Evolutionary conservation across 1,140 invertebrate genomes (phyloP).

Genomic region (Apis florea): DNA sequence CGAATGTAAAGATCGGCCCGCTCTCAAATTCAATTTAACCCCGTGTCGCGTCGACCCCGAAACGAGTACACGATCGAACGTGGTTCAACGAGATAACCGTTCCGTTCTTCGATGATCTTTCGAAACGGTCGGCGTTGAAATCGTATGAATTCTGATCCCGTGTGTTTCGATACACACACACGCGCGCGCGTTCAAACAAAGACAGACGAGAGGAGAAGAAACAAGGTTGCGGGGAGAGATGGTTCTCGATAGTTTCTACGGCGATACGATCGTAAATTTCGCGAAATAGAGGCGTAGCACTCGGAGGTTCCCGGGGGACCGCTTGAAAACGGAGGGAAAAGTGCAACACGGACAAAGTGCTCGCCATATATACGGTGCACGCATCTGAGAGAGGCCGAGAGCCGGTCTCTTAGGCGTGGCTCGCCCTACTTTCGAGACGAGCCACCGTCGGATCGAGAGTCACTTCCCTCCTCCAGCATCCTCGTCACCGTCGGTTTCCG

Average conservation of each 20-base stretch:
- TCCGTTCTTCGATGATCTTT: not conserved
- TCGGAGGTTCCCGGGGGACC: not conserved
- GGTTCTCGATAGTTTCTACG: not conserved
- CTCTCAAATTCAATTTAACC: conserved; percentile 18
- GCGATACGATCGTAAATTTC: conserved; percentile 8
- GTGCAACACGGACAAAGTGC: conserved; percentile 14
- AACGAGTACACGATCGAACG: not conserved
- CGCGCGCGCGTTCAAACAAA: no score
- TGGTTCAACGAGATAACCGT: not conserved
- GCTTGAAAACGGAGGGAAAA: conserved; percentile 1
- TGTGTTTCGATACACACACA: not conserved
- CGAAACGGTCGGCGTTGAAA: no score
- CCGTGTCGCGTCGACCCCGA: not conserved
- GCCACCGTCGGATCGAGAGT: conserved; percentile 44
- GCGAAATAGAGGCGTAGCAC: not conserved
- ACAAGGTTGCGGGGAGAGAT: not conserved
- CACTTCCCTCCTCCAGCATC: conserved; percentile 49
- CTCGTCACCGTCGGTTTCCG: conserved; percentile 43
- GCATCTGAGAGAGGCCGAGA: conserved; percentile 6
- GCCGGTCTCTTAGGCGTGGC: conserved; percentile 53
- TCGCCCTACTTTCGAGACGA: conserved; percentile 58
- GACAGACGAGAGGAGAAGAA: not conserved
- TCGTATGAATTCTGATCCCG: not conserved
- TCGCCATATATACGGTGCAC: conserved; percentile 23
- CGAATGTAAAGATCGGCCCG: not conserved